Percentiles rank a stretch among this genome's conserved stretches.
phyloP scores from a whole-genome alignment of 1,140 invertebrate species.

The Apis mellifera region DNA sequence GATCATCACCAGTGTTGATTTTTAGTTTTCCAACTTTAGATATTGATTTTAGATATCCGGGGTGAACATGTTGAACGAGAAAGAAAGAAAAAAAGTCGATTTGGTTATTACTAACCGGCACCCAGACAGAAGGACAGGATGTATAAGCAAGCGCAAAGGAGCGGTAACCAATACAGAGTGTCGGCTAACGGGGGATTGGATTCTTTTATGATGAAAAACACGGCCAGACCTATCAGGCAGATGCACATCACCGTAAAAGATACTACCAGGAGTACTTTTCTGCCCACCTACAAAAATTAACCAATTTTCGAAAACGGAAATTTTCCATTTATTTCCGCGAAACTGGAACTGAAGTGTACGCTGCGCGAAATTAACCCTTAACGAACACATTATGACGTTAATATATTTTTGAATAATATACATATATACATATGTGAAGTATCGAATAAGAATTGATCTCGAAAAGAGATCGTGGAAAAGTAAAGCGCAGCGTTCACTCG shows the following conservation, averaged over 20 bases:
- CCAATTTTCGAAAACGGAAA: too few species aligned
- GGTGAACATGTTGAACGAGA: too few species aligned
- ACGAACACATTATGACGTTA: too few species aligned
- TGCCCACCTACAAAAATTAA: conserved; percentile 79
- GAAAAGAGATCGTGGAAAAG: too few species aligned
- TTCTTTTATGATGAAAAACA: conserved; percentile 84
- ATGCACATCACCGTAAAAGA: conserved; percentile 85
- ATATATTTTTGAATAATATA: too few species aligned
- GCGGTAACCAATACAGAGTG: conserved; percentile 80
- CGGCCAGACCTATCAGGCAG: conserved; percentile 84
- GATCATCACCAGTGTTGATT: too few species aligned
- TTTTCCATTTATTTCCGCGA: too few species aligned
- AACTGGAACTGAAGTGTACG: too few species aligned
- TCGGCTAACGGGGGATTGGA: conserved; percentile 38
- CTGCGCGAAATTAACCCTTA: neutral
- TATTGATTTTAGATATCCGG: too few species aligned
- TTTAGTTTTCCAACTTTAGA: too few species aligned
- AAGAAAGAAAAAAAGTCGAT: neutral
- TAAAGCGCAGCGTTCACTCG: neutral
- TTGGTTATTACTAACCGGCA: conserved; percentile 69
- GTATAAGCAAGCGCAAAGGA: conserved; percentile 82
- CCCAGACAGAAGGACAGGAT: conserved; percentile 84
- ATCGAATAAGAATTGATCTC: too few species aligned
- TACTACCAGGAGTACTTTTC: conserved; percentile 86
- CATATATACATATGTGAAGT: too few species aligned